phyloP scores from a whole-genome alignment of 1,140 invertebrate genomes.

The Araneus ventricosus region DNA sequence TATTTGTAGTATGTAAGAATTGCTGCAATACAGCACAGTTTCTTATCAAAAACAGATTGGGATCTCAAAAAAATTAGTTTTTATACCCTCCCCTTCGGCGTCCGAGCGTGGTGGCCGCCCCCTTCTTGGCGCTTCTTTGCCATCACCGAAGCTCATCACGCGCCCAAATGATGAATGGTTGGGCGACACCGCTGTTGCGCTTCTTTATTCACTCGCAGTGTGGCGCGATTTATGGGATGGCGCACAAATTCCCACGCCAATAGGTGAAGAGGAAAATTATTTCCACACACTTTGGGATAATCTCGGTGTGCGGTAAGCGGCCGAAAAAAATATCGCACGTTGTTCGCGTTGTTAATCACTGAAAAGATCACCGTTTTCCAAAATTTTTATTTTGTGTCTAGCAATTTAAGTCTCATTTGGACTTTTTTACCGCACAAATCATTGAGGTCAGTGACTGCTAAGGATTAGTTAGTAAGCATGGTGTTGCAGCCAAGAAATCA shows the following conservation, averaged over 20 bases:
- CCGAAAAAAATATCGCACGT: neutral
- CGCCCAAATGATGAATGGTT: constrained; percentile 44
- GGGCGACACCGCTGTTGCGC: constrained; percentile 65
- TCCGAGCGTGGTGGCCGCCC: neutral
- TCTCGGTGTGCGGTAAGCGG: neutral
- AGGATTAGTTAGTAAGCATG: no score
- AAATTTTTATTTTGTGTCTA: neutral
- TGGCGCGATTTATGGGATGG: constrained; percentile 37
- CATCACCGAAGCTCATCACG: constrained; percentile 46
- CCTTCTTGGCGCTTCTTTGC: neutral
- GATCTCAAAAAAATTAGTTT: neutral
- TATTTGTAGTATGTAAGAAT: no score
- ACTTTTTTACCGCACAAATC: no score
- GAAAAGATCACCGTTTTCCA: neutral
- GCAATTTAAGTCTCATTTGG: neutral
- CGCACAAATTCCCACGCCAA: constrained; percentile 22
- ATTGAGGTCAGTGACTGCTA: no score
- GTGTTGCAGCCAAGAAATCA: no score
- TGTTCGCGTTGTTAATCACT: neutral
- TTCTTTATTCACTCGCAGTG: constrained; percentile 7
- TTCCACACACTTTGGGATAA: neutral
- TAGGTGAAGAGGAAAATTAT: constrained; percentile 11
- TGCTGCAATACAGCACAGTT: neutral
- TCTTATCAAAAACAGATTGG: neutral
- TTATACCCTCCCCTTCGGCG: neutral